These are phyloP conservation scores for Drosophila kanapiae DNA, from an alignment of 1,140 invertebrate species.

Conservation along the genomic window DNA sequence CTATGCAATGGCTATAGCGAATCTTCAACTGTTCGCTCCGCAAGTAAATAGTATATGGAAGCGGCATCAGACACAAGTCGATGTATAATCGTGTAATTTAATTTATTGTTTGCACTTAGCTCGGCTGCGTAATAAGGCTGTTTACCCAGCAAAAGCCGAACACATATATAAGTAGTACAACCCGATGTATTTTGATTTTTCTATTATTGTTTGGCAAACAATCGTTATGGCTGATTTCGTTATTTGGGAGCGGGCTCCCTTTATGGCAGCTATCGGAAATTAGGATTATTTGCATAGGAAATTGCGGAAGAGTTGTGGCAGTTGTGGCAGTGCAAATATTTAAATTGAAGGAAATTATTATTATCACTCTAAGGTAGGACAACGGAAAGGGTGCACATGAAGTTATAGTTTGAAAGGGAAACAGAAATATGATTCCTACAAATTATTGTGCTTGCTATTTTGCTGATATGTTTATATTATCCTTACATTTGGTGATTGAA, in stretches of 20 bases:
- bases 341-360: conserved; percentile 1
- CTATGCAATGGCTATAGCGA: neutral
- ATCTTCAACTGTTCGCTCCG: neutral
- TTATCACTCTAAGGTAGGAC: neutral
- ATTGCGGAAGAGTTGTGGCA: conserved; percentile 13
- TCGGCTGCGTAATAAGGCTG: conserved; percentile 28
- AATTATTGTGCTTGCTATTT: neutral
- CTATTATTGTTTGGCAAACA: conserved; percentile 45
- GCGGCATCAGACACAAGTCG: conserved; percentile 18
- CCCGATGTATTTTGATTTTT: conserved; percentile 33
- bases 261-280: conserved; percentile 13
- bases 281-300: conserved; percentile 6
- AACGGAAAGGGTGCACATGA: neutral
- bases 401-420: neutral
- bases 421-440: neutral
- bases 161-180: neutral
- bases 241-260: conserved; percentile 1
- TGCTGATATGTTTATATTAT: too few species aligned
- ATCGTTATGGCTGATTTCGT: conserved; percentile 30
- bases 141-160: conserved; percentile 2
- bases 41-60: conserved; percentile 7
- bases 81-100: conserved; percentile 35
- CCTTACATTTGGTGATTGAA: too few species aligned
- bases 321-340: neutral
- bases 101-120: conserved; percentile 37